Evolutionary conservation across 1,140 invertebrate genomes (phyloP), one percentile per base, ranked within the genome.

Genomic region (Polypedilum pembai): DNA sequence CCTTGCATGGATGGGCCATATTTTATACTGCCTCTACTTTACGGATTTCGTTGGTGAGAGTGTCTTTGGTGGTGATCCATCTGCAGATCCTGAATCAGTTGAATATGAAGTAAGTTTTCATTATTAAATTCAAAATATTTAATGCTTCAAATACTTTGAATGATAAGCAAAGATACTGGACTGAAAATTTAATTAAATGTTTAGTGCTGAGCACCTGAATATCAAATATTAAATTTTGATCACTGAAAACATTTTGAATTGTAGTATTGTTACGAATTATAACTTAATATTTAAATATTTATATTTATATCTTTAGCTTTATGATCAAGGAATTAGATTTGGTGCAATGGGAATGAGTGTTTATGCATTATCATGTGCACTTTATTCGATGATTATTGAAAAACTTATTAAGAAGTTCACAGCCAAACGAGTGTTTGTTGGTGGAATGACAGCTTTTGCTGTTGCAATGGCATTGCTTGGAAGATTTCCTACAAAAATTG

Each of bases 31-130:
- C 0, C 83, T 95, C 0, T 94, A 94, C 78, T 94, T 94, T 77
- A 94, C 93, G 0, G 92, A 94, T 81, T 94, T 93, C 79, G 92
- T 94, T 1, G 93, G 92, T 0, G 91, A 94, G 80, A 87, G 89
- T 5, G 91, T 94, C 7, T 94, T 89, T 78, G 85, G 86, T 10
- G 92, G 92, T 0, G 85, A 92, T 84, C 92, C 92, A 3, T 85
- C 84, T 77, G 88, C 87, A 76, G 79, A 78, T 75, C 74, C 41
- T 7, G 15, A 15, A 21, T 41, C 5, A 5, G 3, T 69, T 41
- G 18, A 75, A 41, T 41, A 74, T 74, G 15, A 40, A 10, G 7
- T 33, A 33, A 74, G 15, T 15, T 40, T 24, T 12, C 10, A 74
- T 17, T 18, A 73, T 63, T 24, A 45, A 33, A 3, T 74, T 7